A percentile compares a stretch with the other conserved stretches of the same genome.
phyloP scores from a whole-genome alignment of 1,140 invertebrate species.

The Acromyrmex heyeri region DNA sequence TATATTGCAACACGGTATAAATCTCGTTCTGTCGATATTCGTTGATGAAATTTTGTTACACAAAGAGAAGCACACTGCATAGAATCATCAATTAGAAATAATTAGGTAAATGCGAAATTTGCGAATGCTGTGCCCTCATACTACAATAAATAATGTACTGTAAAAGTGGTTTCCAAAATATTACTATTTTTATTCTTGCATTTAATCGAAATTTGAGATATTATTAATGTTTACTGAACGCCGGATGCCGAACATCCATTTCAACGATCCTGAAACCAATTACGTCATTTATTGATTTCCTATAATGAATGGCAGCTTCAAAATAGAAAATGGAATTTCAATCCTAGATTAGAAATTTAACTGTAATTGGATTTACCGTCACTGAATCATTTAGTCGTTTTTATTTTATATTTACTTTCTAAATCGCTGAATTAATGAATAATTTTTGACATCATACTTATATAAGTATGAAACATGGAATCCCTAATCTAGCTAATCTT shows the following conservation, averaged over 20 bases:
- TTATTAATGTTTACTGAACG: not conserved
- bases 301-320: not conserved
- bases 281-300: conserved; percentile 5
- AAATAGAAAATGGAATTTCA: conserved; percentile 14
- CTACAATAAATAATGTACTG: not conserved
- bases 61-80: not conserved
- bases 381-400: not conserved
- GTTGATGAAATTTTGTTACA: conserved; percentile 46
- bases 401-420: not conserved
- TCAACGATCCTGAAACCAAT: conserved; percentile 2
- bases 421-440: too few species aligned
- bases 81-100: not conserved
- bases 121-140: not conserved
- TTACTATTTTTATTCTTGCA: not conserved
- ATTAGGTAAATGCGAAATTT: conserved; percentile 25
- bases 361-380: not conserved
- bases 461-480: too few species aligned
- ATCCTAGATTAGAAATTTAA: conserved; percentile 18
- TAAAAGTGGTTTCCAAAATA: not conserved
- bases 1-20: conserved; percentile 21
- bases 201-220: not conserved
- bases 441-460: too few species aligned
- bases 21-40: conserved; percentile 51
- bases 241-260: not conserved
- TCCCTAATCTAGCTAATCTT: too few species aligned